Percentiles rank a stretch among this genome's conserved stretches.
Conservation (phyloP, 2,113 vertebrate genomes). For the Tautogolabrus adspersus region DNA sequence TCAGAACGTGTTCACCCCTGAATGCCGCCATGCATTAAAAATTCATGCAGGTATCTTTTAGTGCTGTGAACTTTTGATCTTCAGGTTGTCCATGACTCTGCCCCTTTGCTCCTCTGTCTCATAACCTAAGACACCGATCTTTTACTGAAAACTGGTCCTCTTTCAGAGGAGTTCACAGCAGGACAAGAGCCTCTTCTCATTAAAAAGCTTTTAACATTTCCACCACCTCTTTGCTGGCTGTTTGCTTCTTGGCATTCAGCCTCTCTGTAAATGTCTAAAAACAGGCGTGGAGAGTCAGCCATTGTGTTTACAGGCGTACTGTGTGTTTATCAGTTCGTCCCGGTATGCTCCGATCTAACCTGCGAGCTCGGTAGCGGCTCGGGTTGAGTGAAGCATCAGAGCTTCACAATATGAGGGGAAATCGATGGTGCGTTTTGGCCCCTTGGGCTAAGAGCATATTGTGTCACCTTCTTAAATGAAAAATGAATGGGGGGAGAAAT, state of each 20-base stretch:
- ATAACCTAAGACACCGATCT: background rate
- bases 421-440: slow-evolving; percentile 72
- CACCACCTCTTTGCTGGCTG: slow-evolving; percentile 15
- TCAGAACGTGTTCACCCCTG: slow-evolving; percentile 24
- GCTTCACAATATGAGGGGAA: slow-evolving; percentile 66
- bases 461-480: slow-evolving; percentile 79
- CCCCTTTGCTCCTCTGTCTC: background rate
- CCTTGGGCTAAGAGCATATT: slow-evolving; percentile 68
- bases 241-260: slow-evolving; percentile 29
- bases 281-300: background rate
- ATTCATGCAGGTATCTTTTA: slow-evolving; percentile 17
- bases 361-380: slow-evolving; percentile 15
- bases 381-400: slow-evolving; percentile 67
- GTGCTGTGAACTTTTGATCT: slow-evolving; percentile 25
- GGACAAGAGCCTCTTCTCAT: slow-evolving; percentile 13
- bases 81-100: background rate
- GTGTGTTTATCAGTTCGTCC: slow-evolving; percentile 48
- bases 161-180: slow-evolving; percentile 16
- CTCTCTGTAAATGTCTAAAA: slow-evolving; percentile 3
- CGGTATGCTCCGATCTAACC: slow-evolving; percentile 45
- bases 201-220: slow-evolving; percentile 42
- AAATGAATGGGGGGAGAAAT: slow-evolving; percentile 75
- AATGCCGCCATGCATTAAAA: slow-evolving; percentile 32
- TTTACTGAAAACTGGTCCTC: too few relatives aligned
- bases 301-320: slow-evolving; percentile 43